Percentiles rank a stretch among this genome's conserved stretches.
Conservation (phyloP, 2,113 vertebrate genomes). For the Sminthopsis crassicaudata region DNA sequence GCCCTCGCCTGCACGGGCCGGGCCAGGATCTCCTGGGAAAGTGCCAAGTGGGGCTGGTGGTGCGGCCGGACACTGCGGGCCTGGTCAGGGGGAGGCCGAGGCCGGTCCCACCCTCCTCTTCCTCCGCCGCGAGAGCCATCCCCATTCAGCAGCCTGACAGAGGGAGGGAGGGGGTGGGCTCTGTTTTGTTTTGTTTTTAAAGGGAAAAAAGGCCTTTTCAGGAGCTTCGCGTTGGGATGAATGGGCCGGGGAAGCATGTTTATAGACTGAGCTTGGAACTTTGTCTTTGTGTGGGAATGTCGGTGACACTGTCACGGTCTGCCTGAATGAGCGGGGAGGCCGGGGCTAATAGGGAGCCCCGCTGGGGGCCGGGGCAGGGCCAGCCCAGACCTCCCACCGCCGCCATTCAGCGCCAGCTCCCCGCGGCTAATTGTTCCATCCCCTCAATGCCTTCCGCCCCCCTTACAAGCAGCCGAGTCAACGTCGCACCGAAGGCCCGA, state of each 20-base stretch:
- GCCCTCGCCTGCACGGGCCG: no score
- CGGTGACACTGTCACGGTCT: conserved; percentile 92
- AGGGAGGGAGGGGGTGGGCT: conserved; percentile 6
- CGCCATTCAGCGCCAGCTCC: conserved; percentile 91
- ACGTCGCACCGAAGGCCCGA: conserved; percentile 90
- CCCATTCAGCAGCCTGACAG: neutral
- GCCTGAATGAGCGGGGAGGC: conserved; percentile 93
- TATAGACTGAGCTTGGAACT: conserved; percentile 96
- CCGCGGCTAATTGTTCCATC: conserved; percentile 93
- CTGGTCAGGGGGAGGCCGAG: neutral
- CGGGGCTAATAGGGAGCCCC: conserved; percentile 83
- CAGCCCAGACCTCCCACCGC: conserved; percentile 90
- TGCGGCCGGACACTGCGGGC: no score
- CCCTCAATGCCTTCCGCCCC: conserved; percentile 87
- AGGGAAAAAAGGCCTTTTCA: conserved; percentile 79
- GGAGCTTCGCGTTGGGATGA: conserved; percentile 88
- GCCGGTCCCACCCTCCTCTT: no score
- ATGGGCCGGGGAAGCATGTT: conserved; percentile 91
- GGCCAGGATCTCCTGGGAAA: no score
- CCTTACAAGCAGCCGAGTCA: conserved; percentile 92
- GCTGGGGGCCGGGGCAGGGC: conserved; percentile 81
- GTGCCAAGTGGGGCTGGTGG: no score
- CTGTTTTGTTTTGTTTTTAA: conserved; percentile 74
- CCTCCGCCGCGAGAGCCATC: no score
- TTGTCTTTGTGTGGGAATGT: conserved; percentile 93